Base-by-base conservation (phyloP, 2,888 invertebrate species). In the Lacanobia wlatinum region DNA sequence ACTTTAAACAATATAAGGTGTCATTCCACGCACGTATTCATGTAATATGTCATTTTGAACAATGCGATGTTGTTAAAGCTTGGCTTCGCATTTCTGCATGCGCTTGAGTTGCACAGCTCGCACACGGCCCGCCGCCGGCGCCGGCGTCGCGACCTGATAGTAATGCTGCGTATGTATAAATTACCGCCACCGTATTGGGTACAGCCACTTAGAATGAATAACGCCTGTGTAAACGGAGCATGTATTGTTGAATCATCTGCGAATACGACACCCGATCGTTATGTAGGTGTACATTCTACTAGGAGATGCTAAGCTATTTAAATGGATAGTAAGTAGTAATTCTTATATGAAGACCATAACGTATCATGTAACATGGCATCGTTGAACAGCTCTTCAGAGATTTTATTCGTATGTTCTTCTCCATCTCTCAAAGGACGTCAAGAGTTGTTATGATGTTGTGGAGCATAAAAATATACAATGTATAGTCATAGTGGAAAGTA, bases 191-290 rank as follows among this genome's bases (percentile, higher is more conserved):
- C 87, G 55, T 87, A 87, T 83, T 85, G 81, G 85, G 78, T 58
- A 68, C 43, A 69, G 46, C 71, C 71, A 78, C 68, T 83, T 79
- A 68, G 76, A 85, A 85, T 81, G 80, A 86, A 87, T 77, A 84
- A 74, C 79, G 83, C 68, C 78, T 82, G 77, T 82, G 82, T 85
- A 83, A 79, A 71, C 77, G 58, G 56, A 79, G 70, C 76, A 78
- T 79, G 84, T 76, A 82, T 80, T 84, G 85, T 83, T 85, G 85
- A 85, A 83, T 85, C 87, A 85, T 82, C 78, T 70, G 83, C 69
- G 68, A 87, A 86, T 83, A 75, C 69, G 82, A 87, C 82, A 85
- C 84, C 62, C 55, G 63, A 43, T 68, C 62, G 34, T 62, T 75
- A 74, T 69, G 63, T 69, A 67, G 60, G 63, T 62, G 14, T 65